These are phyloP conservation scores for Piscicola geometra DNA, from an alignment of 2,888 invertebrate species.

Conservation along the genomic window DNA sequence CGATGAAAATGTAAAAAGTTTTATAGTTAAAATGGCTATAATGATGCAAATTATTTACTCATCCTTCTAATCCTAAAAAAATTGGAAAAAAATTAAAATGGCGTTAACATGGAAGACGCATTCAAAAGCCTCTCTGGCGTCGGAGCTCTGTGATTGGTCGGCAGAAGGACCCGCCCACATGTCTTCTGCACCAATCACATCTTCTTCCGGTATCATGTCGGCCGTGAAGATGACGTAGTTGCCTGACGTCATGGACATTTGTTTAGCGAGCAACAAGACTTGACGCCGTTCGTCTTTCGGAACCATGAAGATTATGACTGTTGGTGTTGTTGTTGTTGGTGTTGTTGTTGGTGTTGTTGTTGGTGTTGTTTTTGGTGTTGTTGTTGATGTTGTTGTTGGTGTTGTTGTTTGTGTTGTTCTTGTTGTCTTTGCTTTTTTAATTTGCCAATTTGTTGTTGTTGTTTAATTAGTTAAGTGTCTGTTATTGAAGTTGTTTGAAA, in stretches of 20 bases:
- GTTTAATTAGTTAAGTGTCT: no score
- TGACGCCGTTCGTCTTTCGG: conserved; percentile 47
- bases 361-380: no score
- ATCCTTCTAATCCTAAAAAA: background rate
- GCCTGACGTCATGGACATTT: conserved; percentile 48
- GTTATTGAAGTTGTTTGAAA: no score
- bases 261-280: conserved; percentile 48
- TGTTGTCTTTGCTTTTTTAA: no score
- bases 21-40: no score
- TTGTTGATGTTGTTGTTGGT: no score
- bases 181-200: conserved; percentile 33
- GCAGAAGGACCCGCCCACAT: conserved; percentile 49
- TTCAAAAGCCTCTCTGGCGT: conserved; percentile 51
- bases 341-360: no score
- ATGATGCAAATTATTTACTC: no score
- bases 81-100: conserved; percentile 23
- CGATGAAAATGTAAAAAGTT: background rate
- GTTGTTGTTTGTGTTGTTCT: no score
- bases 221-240: conserved; percentile 50
- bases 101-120: conserved; percentile 53
- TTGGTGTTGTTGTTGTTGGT: no score
- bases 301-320: conserved; percentile 49
- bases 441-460: no score
- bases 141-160: conserved; percentile 42
- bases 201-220: conserved; percentile 45